Conservation (phyloP, 2,113 vertebrate species). For the Cyanoramphus novaezelandiae region DNA sequence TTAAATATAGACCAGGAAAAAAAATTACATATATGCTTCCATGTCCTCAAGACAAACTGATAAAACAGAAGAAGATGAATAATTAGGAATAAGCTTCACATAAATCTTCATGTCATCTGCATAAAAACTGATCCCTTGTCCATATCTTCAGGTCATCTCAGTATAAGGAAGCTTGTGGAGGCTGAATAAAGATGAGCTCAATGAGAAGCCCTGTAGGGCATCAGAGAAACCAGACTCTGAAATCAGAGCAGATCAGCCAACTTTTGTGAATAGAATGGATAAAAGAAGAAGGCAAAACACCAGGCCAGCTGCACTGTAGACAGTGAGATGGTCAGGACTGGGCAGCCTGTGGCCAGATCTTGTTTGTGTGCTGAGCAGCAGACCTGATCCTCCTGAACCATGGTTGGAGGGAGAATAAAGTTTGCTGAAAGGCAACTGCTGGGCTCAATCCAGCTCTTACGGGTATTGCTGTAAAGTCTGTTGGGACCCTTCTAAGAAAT, state of each 20-base stretch:
- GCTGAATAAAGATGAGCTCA: not conserved
- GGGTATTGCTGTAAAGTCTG: not conserved
- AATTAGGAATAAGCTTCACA: slow-evolving; percentile 20
- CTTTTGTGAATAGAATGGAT: rapidly evolving
- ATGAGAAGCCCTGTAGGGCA: not conserved
- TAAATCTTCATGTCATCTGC: slow-evolving; percentile 44
- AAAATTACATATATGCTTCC: not conserved
- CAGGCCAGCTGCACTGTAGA: rapidly evolving
- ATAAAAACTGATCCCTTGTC: not conserved
- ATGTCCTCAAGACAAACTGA: not conserved
- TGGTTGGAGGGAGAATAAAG: not conserved
- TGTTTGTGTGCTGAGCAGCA: not conserved
- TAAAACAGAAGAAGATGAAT: slow-evolving; percentile 3
- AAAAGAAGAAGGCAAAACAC: not conserved
- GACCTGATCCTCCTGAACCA: not conserved
- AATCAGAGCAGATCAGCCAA: not conserved
- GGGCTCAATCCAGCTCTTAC: not conserved
- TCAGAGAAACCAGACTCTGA: not conserved
- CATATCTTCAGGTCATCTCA: not conserved
- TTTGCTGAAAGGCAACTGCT: not conserved
- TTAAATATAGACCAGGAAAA: not conserved
- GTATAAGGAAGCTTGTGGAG: not conserved
- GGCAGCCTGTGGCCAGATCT: not conserved
- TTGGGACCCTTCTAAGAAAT: not conserved
- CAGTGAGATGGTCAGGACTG: rapidly evolving